Conservation (phyloP, 2,888 invertebrate species). For the Athetis lepigone region DNA sequence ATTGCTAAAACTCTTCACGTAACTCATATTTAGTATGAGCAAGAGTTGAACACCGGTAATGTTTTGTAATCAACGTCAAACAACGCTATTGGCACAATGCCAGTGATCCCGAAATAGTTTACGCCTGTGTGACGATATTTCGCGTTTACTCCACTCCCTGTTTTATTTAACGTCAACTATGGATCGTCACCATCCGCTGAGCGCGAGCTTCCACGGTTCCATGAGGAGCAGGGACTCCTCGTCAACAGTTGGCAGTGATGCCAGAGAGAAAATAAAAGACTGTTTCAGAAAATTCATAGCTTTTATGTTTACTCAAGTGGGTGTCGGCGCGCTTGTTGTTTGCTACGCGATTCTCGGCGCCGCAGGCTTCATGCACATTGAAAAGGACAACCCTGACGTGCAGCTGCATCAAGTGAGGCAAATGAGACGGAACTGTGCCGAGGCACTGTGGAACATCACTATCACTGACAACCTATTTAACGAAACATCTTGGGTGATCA, state of each 20-base stretch:
- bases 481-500: constrained; percentile 91
- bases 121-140: constrained; percentile 66
- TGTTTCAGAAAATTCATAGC: constrained; percentile 96
- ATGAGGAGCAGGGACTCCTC: constrained; percentile 92
- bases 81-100: constrained; percentile 77
- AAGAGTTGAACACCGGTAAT: constrained; percentile 43
- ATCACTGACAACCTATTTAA: constrained; percentile 93
- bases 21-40: background rate
- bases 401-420: constrained; percentile 86
- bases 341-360: constrained; percentile 97
- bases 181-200: constrained; percentile 81
- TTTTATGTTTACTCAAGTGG: constrained; percentile 98
- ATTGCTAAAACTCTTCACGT: background rate
- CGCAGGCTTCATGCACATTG: constrained; percentile 94
- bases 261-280: constrained; percentile 94
- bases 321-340: constrained; percentile 96
- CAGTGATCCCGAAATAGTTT: constrained; percentile 84
- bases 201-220: constrained; percentile 90
- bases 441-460: constrained; percentile 93
- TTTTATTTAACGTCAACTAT: constrained; percentile 67
- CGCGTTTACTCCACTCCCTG: constrained; percentile 65
- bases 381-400: constrained; percentile 91
- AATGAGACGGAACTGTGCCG: constrained; percentile 90
- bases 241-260: constrained; percentile 92
- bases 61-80: constrained; percentile 80